Evolutionary conservation across 2,113 vertebrate species (phyloP).

Genomic region (Xiphophorus hellerii): DNA sequence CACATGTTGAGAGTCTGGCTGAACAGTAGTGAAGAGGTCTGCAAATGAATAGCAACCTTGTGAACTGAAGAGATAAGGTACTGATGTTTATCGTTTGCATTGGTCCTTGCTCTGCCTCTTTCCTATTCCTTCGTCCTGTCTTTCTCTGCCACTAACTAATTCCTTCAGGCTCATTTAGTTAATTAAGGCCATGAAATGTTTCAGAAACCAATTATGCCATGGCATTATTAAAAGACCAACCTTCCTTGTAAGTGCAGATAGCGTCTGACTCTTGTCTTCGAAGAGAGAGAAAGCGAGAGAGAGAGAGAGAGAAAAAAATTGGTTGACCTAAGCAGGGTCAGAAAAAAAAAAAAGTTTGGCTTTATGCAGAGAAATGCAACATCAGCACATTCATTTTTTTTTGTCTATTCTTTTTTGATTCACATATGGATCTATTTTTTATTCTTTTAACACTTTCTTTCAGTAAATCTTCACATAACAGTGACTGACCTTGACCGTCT

Average conservation of each 20-base stretch:
- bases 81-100: conserved; percentile 58
- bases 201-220: conserved; percentile 79
- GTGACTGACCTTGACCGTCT: conserved; percentile 20
- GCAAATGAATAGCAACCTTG: conserved; percentile 51
- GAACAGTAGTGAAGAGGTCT: conserved; percentile 37
- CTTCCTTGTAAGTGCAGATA: conserved; percentile 69
- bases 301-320: conserved; percentile 17
- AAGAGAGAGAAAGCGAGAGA: conserved; percentile 21
- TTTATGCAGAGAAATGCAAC: conserved; percentile 53
- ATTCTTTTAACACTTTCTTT: conserved; percentile 23
- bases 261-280: conserved; percentile 54
- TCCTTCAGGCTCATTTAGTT: conserved; percentile 76
- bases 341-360: conserved; percentile 36
- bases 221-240: conserved; percentile 77
- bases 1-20: conserved; percentile 46
- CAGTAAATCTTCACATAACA: conserved; percentile 13
- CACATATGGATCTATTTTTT: conserved; percentile 36
- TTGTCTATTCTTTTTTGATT: conserved; percentile 37
- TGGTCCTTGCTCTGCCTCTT: conserved; percentile 31
- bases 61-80: conserved; percentile 68
- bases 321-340: conserved; percentile 51
- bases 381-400: conserved; percentile 58
- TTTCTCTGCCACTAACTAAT: conserved; percentile 42
- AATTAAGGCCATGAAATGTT: conserved; percentile 79
- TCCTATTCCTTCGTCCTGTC: conserved; percentile 18